These are phyloP conservation scores for Oreotrochilus melanogaster DNA, from an alignment of 2,113 vertebrate species.

Conservation along the genomic window DNA sequence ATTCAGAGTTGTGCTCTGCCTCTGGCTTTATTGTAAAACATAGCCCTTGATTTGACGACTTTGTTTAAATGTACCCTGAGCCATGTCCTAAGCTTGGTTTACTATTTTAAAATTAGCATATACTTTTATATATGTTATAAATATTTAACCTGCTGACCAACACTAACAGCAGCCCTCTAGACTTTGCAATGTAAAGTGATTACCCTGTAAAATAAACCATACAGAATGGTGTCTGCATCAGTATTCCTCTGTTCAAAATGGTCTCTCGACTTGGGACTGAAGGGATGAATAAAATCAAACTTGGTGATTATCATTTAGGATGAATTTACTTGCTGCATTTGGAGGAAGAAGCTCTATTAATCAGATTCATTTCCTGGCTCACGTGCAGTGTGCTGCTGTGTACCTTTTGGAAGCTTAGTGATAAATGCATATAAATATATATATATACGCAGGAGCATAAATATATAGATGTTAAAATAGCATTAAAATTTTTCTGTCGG, in stretches of 20 bases:
- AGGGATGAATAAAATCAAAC: slow-evolving; percentile 51
- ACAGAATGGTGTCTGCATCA: background rate
- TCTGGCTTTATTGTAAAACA: background rate
- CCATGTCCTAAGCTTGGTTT: background rate
- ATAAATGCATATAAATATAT: slow-evolving; percentile 30
- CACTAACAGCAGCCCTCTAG: background rate
- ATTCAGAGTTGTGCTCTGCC: slow-evolving; percentile 16
- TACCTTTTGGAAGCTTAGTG: background rate
- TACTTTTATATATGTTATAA: background rate
- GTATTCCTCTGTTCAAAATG: slow-evolving; percentile 12
- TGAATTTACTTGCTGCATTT: slow-evolving; percentile 37
- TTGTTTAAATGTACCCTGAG: background rate
- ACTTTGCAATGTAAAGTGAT: background rate
- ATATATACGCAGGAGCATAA: background rate
- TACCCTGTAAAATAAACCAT: background rate
- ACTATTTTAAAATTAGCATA: background rate
- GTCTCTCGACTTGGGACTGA: background rate
- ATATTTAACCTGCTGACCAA: slow-evolving; percentile 29
- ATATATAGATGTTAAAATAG: slow-evolving; percentile 28
- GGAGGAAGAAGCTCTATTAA: slow-evolving; percentile 53
- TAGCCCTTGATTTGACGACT: background rate
- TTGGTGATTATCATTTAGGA: slow-evolving; percentile 31
- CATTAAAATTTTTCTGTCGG: background rate
- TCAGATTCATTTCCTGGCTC: slow-evolving; percentile 49
- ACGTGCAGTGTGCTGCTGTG: background rate